A percentile compares a stretch with the other conserved stretches of the same genome.
Conservation (phyloP, 1,140 invertebrate genomes). For the Coptotermes formosanus region DNA sequence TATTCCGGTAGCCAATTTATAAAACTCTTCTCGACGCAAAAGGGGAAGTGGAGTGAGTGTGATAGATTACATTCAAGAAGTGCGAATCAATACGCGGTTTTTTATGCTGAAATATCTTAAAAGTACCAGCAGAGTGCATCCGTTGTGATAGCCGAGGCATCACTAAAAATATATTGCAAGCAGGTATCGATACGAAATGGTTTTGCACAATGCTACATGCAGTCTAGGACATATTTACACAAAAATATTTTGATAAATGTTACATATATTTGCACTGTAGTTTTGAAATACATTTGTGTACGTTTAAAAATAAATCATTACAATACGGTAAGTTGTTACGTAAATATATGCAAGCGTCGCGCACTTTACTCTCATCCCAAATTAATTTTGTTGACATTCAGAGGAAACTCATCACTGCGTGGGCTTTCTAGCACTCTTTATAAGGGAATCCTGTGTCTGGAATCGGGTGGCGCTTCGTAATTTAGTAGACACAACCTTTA, state of each 20-base stretch:
- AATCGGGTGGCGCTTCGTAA: too few relatives aligned
- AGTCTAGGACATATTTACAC: background rate
- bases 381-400: too few relatives aligned
- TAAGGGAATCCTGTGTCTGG: too few relatives aligned
- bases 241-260: conserved; percentile 8
- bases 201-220: background rate
- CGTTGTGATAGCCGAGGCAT: background rate
- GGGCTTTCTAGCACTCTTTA: too few relatives aligned
- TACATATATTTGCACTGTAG: background rate
- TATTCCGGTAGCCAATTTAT: background rate
- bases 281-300: too few relatives aligned
- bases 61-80: background rate
- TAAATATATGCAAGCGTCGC: too few relatives aligned
- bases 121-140: background rate
- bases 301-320: too few relatives aligned
- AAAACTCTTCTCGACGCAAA: background rate
- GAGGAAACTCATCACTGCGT: too few relatives aligned
- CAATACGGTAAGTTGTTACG: too few relatives aligned
- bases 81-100: background rate
- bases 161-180: background rate
- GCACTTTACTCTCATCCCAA: too few relatives aligned
- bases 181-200: background rate
- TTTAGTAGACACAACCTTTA: too few relatives aligned
- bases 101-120: background rate
- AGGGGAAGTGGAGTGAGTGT: background rate